Percentiles rank a stretch among this genome's conserved stretches.
These are phyloP conservation scores for Dasypogon diadema DNA, from an alignment of 2,888 invertebrate genomes.

Conservation along the genomic window DNA sequence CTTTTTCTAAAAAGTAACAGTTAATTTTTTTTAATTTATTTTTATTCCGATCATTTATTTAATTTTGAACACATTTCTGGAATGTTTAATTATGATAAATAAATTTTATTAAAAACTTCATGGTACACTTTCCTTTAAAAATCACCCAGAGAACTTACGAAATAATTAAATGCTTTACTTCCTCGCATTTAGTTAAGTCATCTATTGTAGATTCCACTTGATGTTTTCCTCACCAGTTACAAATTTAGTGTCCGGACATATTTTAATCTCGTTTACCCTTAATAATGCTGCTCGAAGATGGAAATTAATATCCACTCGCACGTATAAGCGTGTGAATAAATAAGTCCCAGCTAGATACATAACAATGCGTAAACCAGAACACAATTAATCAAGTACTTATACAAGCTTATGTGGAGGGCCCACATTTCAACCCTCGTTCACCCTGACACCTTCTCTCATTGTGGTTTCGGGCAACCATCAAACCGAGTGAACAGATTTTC, in stretches of 20 bases:
- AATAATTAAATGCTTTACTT: too few relatives aligned
- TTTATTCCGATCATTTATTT: too few relatives aligned
- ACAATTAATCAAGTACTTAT: conserved; percentile 49
- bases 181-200: too few relatives aligned
- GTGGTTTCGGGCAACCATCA: conserved; percentile 47
- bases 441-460: conserved; percentile 46
- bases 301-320: background rate
- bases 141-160: too few relatives aligned
- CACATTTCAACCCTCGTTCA: conserved; percentile 49
- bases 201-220: background rate
- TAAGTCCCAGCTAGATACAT: background rate
- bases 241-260: background rate
- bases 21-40: too few relatives aligned
- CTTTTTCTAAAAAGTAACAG: too few relatives aligned
- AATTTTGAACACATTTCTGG: too few relatives aligned
- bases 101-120: too few relatives aligned
- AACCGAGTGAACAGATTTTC: conserved; percentile 50
- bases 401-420: conserved; percentile 31
- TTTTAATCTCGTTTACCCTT: background rate
- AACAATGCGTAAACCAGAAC: conserved; percentile 37
- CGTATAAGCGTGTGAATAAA: background rate
- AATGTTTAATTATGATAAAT: too few relatives aligned
- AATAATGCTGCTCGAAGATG: background rate
- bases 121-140: too few relatives aligned
- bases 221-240: background rate